These are phyloP conservation scores for Syrmaticus mikado DNA, from an alignment of 2,113 vertebrate species.

Conservation along the genomic window DNA sequence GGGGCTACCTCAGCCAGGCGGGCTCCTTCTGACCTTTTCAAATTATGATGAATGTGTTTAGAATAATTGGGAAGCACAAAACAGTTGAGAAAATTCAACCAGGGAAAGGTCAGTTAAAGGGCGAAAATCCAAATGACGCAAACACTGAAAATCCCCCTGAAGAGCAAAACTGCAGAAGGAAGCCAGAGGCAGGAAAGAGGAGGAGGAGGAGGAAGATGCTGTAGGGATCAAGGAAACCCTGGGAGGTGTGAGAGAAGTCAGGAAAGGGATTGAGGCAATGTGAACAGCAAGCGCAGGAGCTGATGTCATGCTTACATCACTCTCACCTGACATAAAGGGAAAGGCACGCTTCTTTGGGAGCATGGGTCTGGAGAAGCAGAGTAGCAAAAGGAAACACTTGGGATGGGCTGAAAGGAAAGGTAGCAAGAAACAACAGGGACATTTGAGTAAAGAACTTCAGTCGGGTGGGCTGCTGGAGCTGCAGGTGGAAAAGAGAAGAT, in stretches of 20 bases:
- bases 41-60: constrained; percentile 65
- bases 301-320: not conserved
- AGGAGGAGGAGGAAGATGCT: not conserved
- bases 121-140: constrained; percentile 67
- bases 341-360: not conserved
- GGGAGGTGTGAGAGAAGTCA: not conserved
- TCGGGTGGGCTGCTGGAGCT: not conserved
- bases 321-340: not conserved
- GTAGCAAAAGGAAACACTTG: not conserved
- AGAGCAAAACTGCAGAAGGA: constrained; percentile 22
- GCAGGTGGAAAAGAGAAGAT: not conserved
- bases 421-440: not conserved
- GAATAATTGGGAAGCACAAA: constrained; percentile 70
- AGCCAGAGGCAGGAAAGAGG: not conserved
- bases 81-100: constrained; percentile 48
- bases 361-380: not conserved
- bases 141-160: constrained; percentile 62
- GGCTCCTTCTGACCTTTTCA: constrained; percentile 69
- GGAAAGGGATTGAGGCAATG: not conserved
- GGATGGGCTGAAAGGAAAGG: not conserved
- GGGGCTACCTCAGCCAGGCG: constrained; percentile 25
- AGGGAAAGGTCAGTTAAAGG: constrained; percentile 71
- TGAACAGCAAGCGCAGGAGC: not conserved
- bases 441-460: not conserved
- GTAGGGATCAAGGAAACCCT: not conserved